Percentiles rank a stretch among this genome's conserved stretches.
Conservation (phyloP, 2,797 vertebrate genomes). For the Pseudochirops cupreus region DNA sequence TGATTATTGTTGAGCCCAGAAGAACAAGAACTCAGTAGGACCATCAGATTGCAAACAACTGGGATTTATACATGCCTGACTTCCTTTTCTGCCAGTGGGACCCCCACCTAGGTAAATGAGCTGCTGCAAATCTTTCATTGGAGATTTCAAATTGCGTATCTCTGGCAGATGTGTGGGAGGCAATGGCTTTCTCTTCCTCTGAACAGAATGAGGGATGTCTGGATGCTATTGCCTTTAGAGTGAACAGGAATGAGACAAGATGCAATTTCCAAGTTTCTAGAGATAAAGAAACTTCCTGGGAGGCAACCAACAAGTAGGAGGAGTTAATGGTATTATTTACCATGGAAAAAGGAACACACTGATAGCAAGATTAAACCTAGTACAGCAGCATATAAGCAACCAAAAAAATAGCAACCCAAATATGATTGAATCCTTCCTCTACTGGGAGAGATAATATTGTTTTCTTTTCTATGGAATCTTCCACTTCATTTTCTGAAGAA, state of each 20-base stretch:
- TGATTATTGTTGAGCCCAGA: slow-evolving; percentile 14
- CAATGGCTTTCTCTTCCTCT: slow-evolving; percentile 31
- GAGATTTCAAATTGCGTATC: not conserved
- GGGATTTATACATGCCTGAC: not conserved
- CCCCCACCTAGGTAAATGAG: not conserved
- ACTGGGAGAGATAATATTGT: slow-evolving; percentile 28
- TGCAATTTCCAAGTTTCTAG: slow-evolving; percentile 51
- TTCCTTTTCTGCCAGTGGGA: not conserved
- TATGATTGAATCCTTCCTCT: slow-evolving; percentile 35
- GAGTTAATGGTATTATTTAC: slow-evolving; percentile 46
- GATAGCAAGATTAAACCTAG: slow-evolving; percentile 33
- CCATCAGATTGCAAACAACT: slow-evolving; percentile 14
- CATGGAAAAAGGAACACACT: not conserved
- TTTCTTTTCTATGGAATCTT: slow-evolving; percentile 55
- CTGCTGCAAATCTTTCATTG: not conserved
- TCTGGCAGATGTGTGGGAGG: not conserved
- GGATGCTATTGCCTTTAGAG: slow-evolving; percentile 14
- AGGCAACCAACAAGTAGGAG: slow-evolving; percentile 31
- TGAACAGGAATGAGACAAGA: slow-evolving; percentile 58
- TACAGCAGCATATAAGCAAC: slow-evolving; percentile 36
- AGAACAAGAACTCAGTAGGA: slow-evolving; percentile 26
- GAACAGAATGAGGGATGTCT: slow-evolving; percentile 2
- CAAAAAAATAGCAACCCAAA: slow-evolving; percentile 56
- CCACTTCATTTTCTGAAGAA: slow-evolving; percentile 69
- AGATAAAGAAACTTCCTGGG: slow-evolving; percentile 33